Evolutionary conservation across 2,888 invertebrate genomes (phyloP), one percentile per base, ranked within the genome.

Genomic region (Sesia apiformis): DNA sequence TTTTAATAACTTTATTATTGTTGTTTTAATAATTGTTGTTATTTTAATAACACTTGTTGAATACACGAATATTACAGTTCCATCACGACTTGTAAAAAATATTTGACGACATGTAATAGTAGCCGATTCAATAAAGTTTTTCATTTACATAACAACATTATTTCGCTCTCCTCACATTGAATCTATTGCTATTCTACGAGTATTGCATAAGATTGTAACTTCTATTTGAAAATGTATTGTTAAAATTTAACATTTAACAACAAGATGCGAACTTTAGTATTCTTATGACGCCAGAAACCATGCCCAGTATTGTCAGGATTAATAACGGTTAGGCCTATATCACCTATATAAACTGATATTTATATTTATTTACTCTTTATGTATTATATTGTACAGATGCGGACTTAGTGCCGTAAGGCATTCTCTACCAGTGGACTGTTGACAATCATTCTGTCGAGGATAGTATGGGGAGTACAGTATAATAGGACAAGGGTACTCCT

Each of bases 231-330:
- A 72, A 72, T 68, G 72, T 70, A 78, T 70, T 68, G 72, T 79
- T 84, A 84, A 84, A 82, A 82, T 86, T 80, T 80, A 73, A 81
- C 76, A 84, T 64, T 72, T 73, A 79, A 81, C 78, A 84, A 83
- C 82, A 82, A 77, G 66, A 67, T 73, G 72, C 74, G 76, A 71
- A 46, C 23, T 7, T 46, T 46, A 8, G 8, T 8, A 46, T 6
- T 8, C 46, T 23, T n/a, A 3, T 4, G 46, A 46, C 8, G 23
- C n/a, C 46, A 46, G 7, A 8, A 46, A 46, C 46, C 46, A 8
- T 46, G 8, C 23, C 23, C 23, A 2, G 23, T 23, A 23, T 23
- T 23, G 2, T 1, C 23, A 23, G 23, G 23, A 23, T 23, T 23
- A 23, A 23, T 23, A 23, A 23, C 2, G 23, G 23, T 23, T 23